Percentiles rank a stretch among this genome's conserved stretches.
These are phyloP conservation scores for Acrobasis consociella DNA, from an alignment of 2,888 invertebrate genomes.

Conservation along the genomic window DNA sequence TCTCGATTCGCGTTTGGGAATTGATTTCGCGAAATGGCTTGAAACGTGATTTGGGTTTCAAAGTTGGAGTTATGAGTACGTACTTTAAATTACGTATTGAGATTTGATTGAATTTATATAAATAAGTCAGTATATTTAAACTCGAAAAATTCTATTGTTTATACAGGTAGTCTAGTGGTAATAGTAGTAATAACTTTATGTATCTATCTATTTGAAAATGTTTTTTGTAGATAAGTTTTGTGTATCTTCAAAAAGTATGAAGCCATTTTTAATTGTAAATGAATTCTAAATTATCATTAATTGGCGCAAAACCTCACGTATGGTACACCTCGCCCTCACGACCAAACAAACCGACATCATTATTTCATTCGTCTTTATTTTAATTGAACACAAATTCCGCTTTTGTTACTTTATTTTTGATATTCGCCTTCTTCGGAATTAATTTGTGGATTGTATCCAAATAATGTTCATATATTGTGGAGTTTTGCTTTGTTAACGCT, in stretches of 20 bases:
- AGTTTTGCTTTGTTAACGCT: constrained; percentile 57
- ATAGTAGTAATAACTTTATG: too few relatives aligned
- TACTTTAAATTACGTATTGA: not conserved
- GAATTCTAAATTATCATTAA: constrained; percentile 13
- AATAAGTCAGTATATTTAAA: not conserved
- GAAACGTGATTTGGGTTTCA: not conserved
- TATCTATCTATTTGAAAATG: too few relatives aligned
- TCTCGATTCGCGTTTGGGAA: constrained; percentile 67
- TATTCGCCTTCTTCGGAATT: constrained; percentile 64
- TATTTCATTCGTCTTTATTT: constrained; percentile 57
- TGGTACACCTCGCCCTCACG: constrained; percentile 2
- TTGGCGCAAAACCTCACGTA: constrained; percentile 10
- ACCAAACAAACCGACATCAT: constrained; percentile 50
- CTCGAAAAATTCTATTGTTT: too few relatives aligned
- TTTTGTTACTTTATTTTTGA: constrained; percentile 67
- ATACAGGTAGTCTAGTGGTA: too few relatives aligned
- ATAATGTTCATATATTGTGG: constrained; percentile 47
- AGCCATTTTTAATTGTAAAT: not conserved
- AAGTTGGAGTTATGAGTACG: not conserved
- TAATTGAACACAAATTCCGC: constrained; percentile 60
- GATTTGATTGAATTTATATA: not conserved
- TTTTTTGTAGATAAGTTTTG: too few relatives aligned
- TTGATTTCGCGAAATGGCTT: constrained; percentile 54
- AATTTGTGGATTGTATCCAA: constrained; percentile 60
- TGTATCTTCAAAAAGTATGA: too few relatives aligned